Evolutionary conservation across 2,113 vertebrate genomes (phyloP), one percentile per base, ranked within the genome.

Genomic region (Ophiodon elongatus): DNA sequence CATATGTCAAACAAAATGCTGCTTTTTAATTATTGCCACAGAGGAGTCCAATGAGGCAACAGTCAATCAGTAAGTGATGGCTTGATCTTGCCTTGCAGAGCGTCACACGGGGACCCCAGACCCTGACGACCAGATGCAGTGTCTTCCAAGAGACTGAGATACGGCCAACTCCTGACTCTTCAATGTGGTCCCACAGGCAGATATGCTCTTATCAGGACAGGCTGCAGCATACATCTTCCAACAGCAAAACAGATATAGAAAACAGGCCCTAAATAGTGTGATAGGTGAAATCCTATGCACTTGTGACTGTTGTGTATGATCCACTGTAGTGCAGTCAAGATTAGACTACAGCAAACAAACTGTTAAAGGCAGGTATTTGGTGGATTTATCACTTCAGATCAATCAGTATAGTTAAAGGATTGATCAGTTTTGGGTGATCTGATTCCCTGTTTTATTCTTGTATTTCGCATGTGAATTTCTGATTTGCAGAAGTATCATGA

Each of bases 121-220:
- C 80, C 80, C 87, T 77, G 80, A 79, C 68, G 39, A 64, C 50
- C 62, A 73, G 85, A 89, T 85, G 83, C 60, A 66, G 33, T 41
- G 29, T 56, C 71, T 82, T 64, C 76, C 85, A 81, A 79, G 65
- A 79, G 85, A 70, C 82, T 31, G 73, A 90, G 94, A 95, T 93
- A 95, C 73, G 66, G 62, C 80, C 85, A 85, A 90, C 92, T 90
- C 84, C 79, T 91, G 91, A 91, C 89, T 92, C 84, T 67, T 78
- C 65, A 60, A 25, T 54, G 86, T 87, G 78, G 85, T 87, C 89
- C 88, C 89, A 79, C 70, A 79, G 85, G 88, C 85, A 90, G 93
- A 93, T 91, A 91, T 73, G 78, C 83, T 78, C 90, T 95, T 93
- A 95, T 95, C 94, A 85, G 56, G 76, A 85, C 82, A 79, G 84